Evolutionary conservation across 1,140 invertebrate genomes (phyloP).

Genomic region (Drosophila repleta): DNA sequence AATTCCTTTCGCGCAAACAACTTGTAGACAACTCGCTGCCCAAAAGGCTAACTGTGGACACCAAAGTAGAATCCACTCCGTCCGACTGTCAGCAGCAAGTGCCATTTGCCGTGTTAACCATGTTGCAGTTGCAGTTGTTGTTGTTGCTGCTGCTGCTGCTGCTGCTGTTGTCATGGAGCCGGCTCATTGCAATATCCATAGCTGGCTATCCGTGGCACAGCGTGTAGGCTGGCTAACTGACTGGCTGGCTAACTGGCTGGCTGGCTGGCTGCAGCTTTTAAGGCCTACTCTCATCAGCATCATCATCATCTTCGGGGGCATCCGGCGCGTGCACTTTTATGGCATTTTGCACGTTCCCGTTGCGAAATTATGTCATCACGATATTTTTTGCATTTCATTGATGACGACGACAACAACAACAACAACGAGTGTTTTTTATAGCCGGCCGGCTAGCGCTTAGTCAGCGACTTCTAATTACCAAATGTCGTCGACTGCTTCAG

Average conservation of each 20-base stretch:
- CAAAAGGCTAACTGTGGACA: slow-evolving; percentile 19
- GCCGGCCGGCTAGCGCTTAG: slow-evolving; percentile 27
- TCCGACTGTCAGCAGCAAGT: slow-evolving; percentile 40
- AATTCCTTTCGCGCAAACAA: slow-evolving; percentile 52
- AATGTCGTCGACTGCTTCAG: slow-evolving; percentile 19
- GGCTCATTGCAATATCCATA: slow-evolving; percentile 44
- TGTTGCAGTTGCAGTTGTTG: slow-evolving; percentile 9
- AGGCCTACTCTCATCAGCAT: slow-evolving; percentile 8
- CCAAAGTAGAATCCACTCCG: slow-evolving; percentile 29
- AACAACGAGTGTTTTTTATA: slow-evolving; percentile 2
- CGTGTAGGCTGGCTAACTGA: slow-evolving; percentile 38
- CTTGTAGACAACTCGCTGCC: slow-evolving; percentile 29
- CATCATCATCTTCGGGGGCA: slow-evolving; percentile 12
- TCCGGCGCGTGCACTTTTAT: slow-evolving; percentile 57
- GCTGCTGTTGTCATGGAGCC: slow-evolving; percentile 22
- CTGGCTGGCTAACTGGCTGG: slow-evolving; percentile 38
- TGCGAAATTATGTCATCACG: slow-evolving; percentile 62
- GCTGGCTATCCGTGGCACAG: slow-evolving; percentile 42
- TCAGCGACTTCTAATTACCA: slow-evolving; percentile 19
- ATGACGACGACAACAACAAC: slow-evolving; percentile 23
- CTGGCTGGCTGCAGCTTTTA: slow-evolving; percentile 25
- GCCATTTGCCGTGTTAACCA: slow-evolving; percentile 59
- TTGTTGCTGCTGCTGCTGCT: slow-evolving; percentile 11
- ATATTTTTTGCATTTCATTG: slow-evolving; percentile 49
- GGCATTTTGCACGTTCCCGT: slow-evolving; percentile 52